phyloP scores from a whole-genome alignment of 2,888 invertebrate species.

The Glomeris marginata region DNA sequence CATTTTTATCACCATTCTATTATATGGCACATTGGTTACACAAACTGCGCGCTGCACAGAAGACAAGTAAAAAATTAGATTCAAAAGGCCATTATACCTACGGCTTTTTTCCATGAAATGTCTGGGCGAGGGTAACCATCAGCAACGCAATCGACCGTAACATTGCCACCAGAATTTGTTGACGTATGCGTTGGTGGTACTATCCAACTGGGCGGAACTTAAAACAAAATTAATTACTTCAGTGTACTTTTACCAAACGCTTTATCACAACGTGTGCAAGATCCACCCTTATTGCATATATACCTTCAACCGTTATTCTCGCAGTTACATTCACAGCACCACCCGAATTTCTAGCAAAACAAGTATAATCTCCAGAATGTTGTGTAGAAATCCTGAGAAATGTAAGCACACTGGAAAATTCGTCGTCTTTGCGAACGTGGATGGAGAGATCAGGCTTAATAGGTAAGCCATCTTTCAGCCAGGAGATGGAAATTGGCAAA shows the following conservation, averaged over 20 bases:
- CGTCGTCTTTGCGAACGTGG: constrained; percentile 14
- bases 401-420: constrained; percentile 15
- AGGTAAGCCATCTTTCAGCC: constrained; percentile 13
- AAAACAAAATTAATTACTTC: too few species aligned
- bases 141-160: constrained; percentile 61
- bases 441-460: constrained; percentile 5
- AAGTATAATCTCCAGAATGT: constrained; percentile 15
- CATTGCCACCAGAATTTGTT: constrained; percentile 49
- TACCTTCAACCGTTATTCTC: constrained; percentile 14
- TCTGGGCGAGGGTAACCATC: constrained; percentile 67
- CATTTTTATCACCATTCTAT: too few species aligned
- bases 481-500: constrained; percentile 13
- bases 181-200: constrained; percentile 7
- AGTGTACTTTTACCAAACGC: too few species aligned
- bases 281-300: too few species aligned
- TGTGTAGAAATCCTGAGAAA: constrained; percentile 12
- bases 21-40: not conserved
- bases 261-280: too few species aligned
- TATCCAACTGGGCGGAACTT: constrained; percentile 11
- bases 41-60: not conserved
- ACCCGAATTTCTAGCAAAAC: constrained; percentile 13
- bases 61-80: too few species aligned
- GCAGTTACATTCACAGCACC: constrained; percentile 13
- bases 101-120: constrained; percentile 57
- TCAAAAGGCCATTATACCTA: constrained; percentile 8